Evolutionary conservation across 2,888 invertebrate species (phyloP), one percentile per base, ranked within the genome.

Genomic region (Diploptera punctata): DNA sequence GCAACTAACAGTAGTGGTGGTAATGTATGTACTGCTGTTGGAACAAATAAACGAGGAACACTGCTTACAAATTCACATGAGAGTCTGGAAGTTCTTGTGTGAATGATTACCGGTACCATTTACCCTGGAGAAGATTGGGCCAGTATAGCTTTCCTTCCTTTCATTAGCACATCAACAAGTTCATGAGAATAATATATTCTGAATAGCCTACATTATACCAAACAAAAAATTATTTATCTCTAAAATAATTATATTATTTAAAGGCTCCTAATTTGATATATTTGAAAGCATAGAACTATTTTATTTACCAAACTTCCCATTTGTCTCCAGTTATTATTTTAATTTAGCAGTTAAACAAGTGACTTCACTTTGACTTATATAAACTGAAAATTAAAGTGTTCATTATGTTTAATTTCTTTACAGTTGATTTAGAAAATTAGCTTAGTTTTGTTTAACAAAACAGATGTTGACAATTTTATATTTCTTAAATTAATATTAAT

Each of bases 81-180:
- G 72, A 83, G 82, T 68, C 80, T 82, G 74, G 82, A 82, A 73
- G 82, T 83, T 43, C 81, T 83, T 38, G 83, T 83, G 69, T 82
- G 80, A 77, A 29, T 13, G n/a, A 57, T 31, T 4, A 7, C 33
- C 10, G 33, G 5, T n/a, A 24, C 13, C 24, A 24, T 13, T 47
- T 52, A 29, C 16, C 57, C 13, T n/a, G 57, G 29, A 57, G 57
- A 31, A 31, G 57, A 57, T 4, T 57, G 57, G 57, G 57, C 57
- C 57, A 57, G 57, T 57, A 31, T 57, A 24, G 1, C 29, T 57
- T 54, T 26, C 9, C 29, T 57, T 57, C 29, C 54, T 57, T 52
- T 31, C 10, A 10, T 52, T 21, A 52, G 1, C 24, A 24, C 52
- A 9, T 52, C 16, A 7, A 24, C 24, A 52, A 10, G 1, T 13